phyloP scores from a whole-genome alignment of 1,140 invertebrate species.

The Stenopsyche tienmushanensis region DNA sequence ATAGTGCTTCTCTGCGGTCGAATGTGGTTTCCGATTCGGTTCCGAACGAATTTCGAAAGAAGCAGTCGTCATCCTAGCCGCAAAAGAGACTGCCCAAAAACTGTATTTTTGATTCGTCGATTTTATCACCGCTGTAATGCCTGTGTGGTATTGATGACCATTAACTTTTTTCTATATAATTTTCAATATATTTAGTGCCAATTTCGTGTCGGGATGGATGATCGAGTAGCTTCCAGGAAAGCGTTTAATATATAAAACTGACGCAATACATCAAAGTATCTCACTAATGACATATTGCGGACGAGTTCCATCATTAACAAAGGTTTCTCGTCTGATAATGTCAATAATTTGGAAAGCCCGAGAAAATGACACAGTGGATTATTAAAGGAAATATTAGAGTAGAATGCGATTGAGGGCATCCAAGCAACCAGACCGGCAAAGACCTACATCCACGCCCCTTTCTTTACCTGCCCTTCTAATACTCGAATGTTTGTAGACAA shows the following conservation, averaged over 20 bases:
- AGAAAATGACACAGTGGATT: conserved; percentile 22
- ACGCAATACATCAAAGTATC: not conserved
- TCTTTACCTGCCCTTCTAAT: conserved; percentile 21
- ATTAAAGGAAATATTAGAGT: conserved; percentile 16
- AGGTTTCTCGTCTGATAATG: not conserved
- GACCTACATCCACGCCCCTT: conserved; percentile 25
- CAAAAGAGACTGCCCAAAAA: conserved; percentile 2
- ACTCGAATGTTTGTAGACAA: conserved; percentile 23
- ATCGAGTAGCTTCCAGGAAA: too few relatives aligned
- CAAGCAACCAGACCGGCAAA: not conserved
- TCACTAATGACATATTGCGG: conserved; percentile 10
- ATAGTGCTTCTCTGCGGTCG: conserved; percentile 26
- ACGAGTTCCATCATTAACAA: conserved; percentile 8
- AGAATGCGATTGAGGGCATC: conserved; percentile 20
- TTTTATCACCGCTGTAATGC: conserved; percentile 4
- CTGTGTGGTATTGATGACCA: too few relatives aligned
- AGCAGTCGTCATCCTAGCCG: not conserved
- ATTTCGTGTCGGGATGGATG: too few relatives aligned
- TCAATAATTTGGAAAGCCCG: conserved; percentile 21
- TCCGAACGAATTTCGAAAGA: conserved; percentile 7
- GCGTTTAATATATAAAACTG: not conserved
- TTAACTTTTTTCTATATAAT: too few relatives aligned
- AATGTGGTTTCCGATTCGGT: conserved; percentile 27
- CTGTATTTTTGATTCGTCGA: not conserved
- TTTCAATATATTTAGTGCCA: too few relatives aligned